A percentile compares a stretch with the other conserved stretches of the same genome.
Conservation (phyloP, 2,888 invertebrate genomes). For the Polyommatus iphigenia region DNA sequence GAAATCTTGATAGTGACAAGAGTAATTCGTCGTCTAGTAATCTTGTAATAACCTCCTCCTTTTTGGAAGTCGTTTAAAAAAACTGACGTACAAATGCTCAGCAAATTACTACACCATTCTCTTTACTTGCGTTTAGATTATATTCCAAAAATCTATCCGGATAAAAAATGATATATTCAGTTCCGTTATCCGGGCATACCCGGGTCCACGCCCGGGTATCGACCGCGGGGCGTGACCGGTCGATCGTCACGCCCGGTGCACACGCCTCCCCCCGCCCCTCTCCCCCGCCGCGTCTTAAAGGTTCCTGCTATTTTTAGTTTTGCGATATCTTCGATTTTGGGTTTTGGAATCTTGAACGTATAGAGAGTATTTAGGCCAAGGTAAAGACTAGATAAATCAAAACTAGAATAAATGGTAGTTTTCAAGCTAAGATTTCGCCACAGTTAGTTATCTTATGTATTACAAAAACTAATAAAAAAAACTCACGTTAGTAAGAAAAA, state of each 20-base stretch:
- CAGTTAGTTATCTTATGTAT: too few relatives aligned
- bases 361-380: too few relatives aligned
- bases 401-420: too few relatives aligned
- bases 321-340: constrained; percentile 10
- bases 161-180: not conserved
- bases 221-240: constrained; percentile 62
- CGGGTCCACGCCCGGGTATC: constrained; percentile 38
- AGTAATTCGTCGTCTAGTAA: too few relatives aligned
- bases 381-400: too few relatives aligned
- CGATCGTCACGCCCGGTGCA: constrained; percentile 62
- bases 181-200: constrained; percentile 26
- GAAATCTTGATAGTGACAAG: too few relatives aligned
- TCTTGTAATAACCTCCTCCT: too few relatives aligned
- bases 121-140: not conserved
- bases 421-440: not conserved
- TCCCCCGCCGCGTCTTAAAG: constrained; percentile 36
- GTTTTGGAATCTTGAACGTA: not conserved
- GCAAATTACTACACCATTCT: too few relatives aligned
- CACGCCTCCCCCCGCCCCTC: constrained; percentile 42
- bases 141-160: not conserved
- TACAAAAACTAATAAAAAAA: too few relatives aligned
- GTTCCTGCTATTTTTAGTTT: constrained; percentile 23
- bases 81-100: too few relatives aligned
- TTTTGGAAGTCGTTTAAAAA: too few relatives aligned
- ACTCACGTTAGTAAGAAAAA: too few relatives aligned